Conservation (phyloP, 2,888 invertebrate species). For the Tipula unca region DNA sequence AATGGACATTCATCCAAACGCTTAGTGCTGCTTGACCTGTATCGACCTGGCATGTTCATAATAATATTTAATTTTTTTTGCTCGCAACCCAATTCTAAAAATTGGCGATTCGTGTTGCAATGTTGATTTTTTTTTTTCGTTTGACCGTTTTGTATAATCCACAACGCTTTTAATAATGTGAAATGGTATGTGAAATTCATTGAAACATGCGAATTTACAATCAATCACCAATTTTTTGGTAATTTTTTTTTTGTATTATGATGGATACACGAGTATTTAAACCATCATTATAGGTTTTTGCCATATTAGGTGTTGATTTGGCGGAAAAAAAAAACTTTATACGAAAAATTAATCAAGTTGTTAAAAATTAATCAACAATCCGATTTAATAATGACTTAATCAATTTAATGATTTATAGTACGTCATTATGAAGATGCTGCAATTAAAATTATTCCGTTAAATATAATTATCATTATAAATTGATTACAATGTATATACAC, state of each 20-base stretch:
- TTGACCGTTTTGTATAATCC: background rate
- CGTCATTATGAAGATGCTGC: background rate
- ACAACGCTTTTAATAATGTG: background rate
- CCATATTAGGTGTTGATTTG: conserved; percentile 1
- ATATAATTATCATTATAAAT: background rate
- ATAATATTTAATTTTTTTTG: background rate
- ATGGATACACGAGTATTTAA: background rate
- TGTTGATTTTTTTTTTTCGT: background rate
- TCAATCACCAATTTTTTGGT: background rate
- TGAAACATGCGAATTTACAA: background rate
- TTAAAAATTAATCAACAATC: background rate
- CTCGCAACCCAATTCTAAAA: background rate
- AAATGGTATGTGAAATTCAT: background rate
- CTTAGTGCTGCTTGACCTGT: no score
- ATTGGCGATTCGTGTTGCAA: background rate
- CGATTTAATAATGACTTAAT: background rate
- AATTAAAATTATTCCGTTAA: background rate
- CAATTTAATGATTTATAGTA: background rate
- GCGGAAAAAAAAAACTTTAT: background rate
- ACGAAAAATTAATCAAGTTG: background rate
- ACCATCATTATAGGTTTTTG: background rate
- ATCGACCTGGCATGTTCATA: background rate
- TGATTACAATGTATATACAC: background rate
- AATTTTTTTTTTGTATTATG: background rate
- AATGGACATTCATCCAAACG: no score